Evolutionary conservation across 1,140 invertebrate species (phyloP), one percentile per base, ranked within the genome.

Genomic region (Polypedilum pembai): DNA sequence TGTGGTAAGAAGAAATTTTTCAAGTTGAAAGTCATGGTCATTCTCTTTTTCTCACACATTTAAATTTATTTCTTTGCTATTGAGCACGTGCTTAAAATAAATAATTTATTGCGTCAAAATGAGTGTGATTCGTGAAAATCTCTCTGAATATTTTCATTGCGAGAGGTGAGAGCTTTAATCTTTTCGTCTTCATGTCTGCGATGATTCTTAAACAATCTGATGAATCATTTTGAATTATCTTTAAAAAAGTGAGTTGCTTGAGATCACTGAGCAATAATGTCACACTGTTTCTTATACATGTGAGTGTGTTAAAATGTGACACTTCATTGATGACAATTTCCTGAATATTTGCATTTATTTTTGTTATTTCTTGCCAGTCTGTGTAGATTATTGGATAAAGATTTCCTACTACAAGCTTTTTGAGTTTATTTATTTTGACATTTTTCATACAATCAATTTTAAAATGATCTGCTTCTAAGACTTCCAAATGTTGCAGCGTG

Each of bases 251-350:
- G 4, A 69, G 17, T 18, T 20, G 15, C 7, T 69, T 69, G 20
- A 69, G 17, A 20, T 69, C 65, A 8, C 17, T 18, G 8, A 69
- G 20, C 7, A 69, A 20, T 7, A 69, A 18, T 18, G 15, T 18
- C 17, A 69, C 65, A 20, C 65, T 69, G 20, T 69, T 69, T 18
- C 20, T 69, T 10, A 69, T 69, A 10, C n/a, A n/a, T 10, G 65
- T 69, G n/a, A 69, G n/a, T 20, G 65, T 69, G 20, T 69, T 69
- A 20, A 69, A 69, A 69, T 69, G 65, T 69, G 65, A 69, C 3
- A 69, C 65, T 20, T 69, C 65, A 7, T 20, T 69, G 12, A 69
- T 21, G 3, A 69, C 18, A 21, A 69, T 20, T 18, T 18, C 65
- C 12, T 69, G 15, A 7, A 69, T 20, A 3, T 8, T 8, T 69